phyloP scores from a whole-genome alignment of 1,140 invertebrate species.

The Zaprionus lachaisei region DNA sequence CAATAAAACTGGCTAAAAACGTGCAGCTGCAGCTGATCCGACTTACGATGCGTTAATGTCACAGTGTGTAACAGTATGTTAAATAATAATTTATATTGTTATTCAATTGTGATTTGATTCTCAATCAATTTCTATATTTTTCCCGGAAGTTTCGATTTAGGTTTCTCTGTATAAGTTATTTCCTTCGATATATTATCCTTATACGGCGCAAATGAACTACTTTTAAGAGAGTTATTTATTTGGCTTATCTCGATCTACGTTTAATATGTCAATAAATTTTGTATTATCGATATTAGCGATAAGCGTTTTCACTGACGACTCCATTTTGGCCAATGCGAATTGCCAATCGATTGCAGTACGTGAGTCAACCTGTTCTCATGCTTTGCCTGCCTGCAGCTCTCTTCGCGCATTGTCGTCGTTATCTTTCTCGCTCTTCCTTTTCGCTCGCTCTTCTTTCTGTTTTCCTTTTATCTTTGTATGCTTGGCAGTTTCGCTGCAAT shows the following conservation, averaged over 20 bases:
- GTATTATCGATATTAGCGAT: constrained; percentile 37
- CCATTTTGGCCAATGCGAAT: constrained; percentile 70
- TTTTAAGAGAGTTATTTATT: constrained; percentile 1
- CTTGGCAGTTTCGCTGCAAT: constrained; percentile 54
- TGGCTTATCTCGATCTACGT: constrained; percentile 2
- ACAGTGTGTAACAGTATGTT: not conserved
- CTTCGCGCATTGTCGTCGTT: constrained; percentile 62
- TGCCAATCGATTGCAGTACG: constrained; percentile 69
- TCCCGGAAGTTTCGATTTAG: not conserved
- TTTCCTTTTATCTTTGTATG: constrained; percentile 28
- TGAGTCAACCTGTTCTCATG: constrained; percentile 44
- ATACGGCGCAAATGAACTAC: constrained; percentile 2
- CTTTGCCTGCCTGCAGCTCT: constrained; percentile 29
- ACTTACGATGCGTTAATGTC: constrained; percentile 3
- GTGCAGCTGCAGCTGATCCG: constrained; percentile 55
- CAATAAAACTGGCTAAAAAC: constrained; percentile 31
- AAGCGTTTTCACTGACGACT: constrained; percentile 69
- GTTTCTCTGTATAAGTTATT: not conserved
- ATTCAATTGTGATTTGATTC: not conserved
- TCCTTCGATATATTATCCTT: not conserved
- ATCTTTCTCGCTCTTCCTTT: constrained; percentile 36
- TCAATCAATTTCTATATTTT: not conserved
- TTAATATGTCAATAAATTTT: constrained; percentile 42
- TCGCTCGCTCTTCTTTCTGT: constrained; percentile 32
- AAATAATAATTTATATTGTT: constrained; percentile 2